These are phyloP conservation scores for Siniperca knerii DNA, from an alignment of 2,113 vertebrate genomes.

Conservation along the genomic window DNA sequence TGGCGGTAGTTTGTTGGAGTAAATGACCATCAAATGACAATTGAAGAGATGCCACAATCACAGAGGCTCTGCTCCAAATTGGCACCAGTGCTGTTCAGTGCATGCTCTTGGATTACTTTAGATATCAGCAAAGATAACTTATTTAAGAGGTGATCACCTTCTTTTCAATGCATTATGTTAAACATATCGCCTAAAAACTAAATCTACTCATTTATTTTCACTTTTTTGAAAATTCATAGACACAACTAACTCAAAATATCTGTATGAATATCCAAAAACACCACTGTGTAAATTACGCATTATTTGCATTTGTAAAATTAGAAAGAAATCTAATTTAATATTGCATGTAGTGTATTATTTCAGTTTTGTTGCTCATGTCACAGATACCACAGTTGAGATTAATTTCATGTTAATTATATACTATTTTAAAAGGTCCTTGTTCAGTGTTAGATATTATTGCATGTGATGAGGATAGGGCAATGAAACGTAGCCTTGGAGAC, in stretches of 20 bases:
- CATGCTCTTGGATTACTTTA: neutral
- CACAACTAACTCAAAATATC: neutral
- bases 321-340: neutral
- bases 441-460: conserved; percentile 59
- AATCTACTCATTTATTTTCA: neutral
- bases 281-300: neutral
- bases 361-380: conserved; percentile 5
- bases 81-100: neutral
- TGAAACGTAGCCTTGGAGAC: conserved; percentile 66
- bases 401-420: conserved; percentile 57
- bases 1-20: neutral
- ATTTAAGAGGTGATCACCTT: neutral
- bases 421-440: conserved; percentile 68
- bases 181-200: neutral
- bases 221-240: neutral
- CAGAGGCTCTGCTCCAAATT: neutral
- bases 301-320: neutral
- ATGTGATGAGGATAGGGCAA: conserved; percentile 48
- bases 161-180: neutral
- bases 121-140: neutral
- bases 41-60: neutral
- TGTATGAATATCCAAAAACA: neutral
- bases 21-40: neutral
- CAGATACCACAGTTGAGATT: conserved; percentile 38
- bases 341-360: neutral